Conservation (phyloP, 2,113 vertebrate species). For the Lasiurus borealis region DNA sequence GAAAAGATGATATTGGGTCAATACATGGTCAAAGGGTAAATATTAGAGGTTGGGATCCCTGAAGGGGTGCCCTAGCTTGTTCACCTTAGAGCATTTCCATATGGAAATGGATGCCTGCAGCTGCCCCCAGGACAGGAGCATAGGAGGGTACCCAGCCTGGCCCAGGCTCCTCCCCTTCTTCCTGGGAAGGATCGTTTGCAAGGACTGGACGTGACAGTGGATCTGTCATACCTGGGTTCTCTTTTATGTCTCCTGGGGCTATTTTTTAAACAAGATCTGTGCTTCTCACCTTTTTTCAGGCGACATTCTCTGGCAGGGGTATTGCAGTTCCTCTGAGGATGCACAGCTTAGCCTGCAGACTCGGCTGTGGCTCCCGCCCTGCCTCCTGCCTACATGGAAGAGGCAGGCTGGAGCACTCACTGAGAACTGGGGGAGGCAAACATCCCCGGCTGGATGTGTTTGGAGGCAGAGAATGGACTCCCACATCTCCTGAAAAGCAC, state of each 20-base stretch:
- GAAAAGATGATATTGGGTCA: not conserved
- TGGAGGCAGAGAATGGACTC: not conserved
- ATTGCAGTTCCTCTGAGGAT: fast-evolving
- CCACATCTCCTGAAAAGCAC: fast-evolving
- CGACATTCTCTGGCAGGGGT: not conserved
- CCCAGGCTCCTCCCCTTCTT: not conserved
- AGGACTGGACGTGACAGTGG: fast-evolving
- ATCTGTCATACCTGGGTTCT: not conserved
- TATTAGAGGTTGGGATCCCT: not conserved
- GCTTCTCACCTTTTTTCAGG: not conserved
- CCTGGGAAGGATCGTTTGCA: not conserved
- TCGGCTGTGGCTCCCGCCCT: fast-evolving
- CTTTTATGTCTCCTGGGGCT: not conserved
- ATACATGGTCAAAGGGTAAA: not conserved
- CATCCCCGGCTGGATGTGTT: fast-evolving
- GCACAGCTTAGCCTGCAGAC: fast-evolving
- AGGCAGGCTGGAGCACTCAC: not conserved
- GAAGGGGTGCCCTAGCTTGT: fast-evolving
- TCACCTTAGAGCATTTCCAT: not conserved
- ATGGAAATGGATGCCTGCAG: too few species aligned
- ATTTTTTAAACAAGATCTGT: not conserved
- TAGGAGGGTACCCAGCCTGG: not conserved
- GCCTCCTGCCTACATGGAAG: not conserved
- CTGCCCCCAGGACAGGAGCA: fast-evolving
- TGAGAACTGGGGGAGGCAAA: too few species aligned